Base-by-base conservation (phyloP, 2,113 vertebrate species). In the Notechis scutatus region DNA sequence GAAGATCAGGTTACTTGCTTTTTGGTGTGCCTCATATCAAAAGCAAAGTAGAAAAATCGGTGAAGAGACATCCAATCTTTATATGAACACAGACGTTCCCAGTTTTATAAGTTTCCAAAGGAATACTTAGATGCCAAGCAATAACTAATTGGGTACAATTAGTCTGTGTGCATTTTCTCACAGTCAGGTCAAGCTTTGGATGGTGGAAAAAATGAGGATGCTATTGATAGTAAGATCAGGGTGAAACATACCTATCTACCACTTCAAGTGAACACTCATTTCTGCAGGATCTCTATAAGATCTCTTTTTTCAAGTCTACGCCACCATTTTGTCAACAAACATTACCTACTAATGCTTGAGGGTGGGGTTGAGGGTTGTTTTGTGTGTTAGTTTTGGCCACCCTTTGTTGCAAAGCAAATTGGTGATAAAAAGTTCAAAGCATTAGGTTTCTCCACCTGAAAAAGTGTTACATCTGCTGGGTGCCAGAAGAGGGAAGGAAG, bases 1-100 rank as follows among this genome's bases (percentile, higher is more conserved):
- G 96, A 94, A 97, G 96, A 98, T 97, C 98, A 99, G 99, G 98
- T 99, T 99, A 98, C 97, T 97, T 97, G 95, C 95, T 93, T 95
- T 96, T 97, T 97, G 94, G 96, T 97, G 96, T 98, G 18, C 34
- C 97, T 98, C 98, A 97, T 97, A 97, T 96, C 96, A 93, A 97
- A 98, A 98, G 97, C 96, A 97, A 97, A 97, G 91, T 95, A 96
- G 98, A 98, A 98, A 98, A 98, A 97, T 97, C 98, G 97, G 97
- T 96, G 96, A 96, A 96, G 96, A 97, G 97, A 96, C 97, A 97
- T 97, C 96, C 96, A 95, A 92, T 97, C 97, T 96, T 50, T 97
- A 95, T 95, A 96, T 97, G 95, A 91, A 81, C 95, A 94, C 96
- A 96, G 95, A 95, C 96, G 97, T 97, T 97, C 94, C 95, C 95